These are phyloP conservation scores for Bhutanitis thaidina DNA, from an alignment of 2,888 invertebrate species.

Conservation along the genomic window DNA sequence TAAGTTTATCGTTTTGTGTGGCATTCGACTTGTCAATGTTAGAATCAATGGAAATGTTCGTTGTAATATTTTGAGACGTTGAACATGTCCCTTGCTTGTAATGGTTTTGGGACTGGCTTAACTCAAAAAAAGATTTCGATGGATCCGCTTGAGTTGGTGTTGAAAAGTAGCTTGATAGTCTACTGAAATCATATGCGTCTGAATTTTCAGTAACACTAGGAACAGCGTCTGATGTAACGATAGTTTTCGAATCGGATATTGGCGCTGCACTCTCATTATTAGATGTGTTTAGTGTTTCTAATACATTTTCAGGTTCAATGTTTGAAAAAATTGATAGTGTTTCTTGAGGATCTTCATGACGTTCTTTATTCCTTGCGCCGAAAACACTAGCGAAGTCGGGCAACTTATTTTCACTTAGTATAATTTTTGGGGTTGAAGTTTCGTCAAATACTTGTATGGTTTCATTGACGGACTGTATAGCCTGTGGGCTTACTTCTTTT, in stretches of 20 bases:
- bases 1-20: conserved; percentile 20
- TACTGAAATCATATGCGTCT: conserved; percentile 41
- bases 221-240: conserved; percentile 38
- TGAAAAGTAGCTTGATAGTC: conserved; percentile 66
- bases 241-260: conserved; percentile 51
- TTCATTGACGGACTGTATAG: not conserved
- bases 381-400: conserved; percentile 22
- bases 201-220: conserved; percentile 28
- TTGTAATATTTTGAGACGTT: not conserved
- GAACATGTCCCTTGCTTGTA: conserved; percentile 45
- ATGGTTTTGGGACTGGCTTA: conserved; percentile 69
- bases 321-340: not conserved
- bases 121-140: conserved; percentile 74
- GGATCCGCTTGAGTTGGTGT: conserved; percentile 55
- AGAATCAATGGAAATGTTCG: not conserved
- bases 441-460: not conserved
- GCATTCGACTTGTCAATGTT: conserved; percentile 21
- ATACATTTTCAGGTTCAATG: not conserved
- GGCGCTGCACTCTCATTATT: conserved; percentile 16
- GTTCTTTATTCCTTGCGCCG: not conserved
- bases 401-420: conserved; percentile 3
- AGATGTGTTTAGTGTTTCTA: conserved; percentile 16
- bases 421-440: not conserved
- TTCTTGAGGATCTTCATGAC: conserved; percentile 9
- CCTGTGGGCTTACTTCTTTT: conserved; percentile 1